These are phyloP conservation scores for Cantharis rufa DNA, from an alignment of 2,888 invertebrate species.

Conservation along the genomic window DNA sequence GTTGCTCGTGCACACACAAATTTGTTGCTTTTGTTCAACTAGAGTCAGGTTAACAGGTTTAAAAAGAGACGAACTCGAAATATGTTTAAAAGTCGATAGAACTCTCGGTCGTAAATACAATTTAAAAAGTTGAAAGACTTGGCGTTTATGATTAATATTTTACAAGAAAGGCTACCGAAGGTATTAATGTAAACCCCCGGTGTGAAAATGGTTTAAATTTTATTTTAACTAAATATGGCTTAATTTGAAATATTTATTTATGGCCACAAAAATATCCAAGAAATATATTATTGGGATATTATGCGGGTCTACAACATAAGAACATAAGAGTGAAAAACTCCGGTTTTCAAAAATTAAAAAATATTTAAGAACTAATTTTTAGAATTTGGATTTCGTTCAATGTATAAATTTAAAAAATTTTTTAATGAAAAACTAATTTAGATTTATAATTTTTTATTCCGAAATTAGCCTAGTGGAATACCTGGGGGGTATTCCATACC, in stretches of 20 bases:
- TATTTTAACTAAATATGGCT: background rate
- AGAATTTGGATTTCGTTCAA: too few relatives aligned
- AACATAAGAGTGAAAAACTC: too few relatives aligned
- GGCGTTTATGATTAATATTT: constrained; percentile 40
- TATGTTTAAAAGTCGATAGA: background rate
- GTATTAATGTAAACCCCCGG: constrained; percentile 1
- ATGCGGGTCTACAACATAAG: too few relatives aligned
- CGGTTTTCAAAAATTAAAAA: too few relatives aligned
- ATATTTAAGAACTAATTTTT: too few relatives aligned
- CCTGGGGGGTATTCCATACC: too few relatives aligned
- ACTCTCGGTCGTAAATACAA: constrained; percentile 27
- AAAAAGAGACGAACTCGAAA: background rate
- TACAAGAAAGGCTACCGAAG: constrained; percentile 33
- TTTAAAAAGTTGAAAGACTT: constrained; percentile 35
- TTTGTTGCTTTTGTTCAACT: background rate
- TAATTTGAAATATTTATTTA: background rate
- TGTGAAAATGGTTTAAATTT: background rate
- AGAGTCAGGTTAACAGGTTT: background rate
- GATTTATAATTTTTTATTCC: too few relatives aligned
- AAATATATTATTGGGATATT: too few relatives aligned
- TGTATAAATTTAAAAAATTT: too few relatives aligned
- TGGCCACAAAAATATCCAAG: too few relatives aligned
- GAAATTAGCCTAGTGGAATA: too few relatives aligned
- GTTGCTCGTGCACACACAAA: background rate
- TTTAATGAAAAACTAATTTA: too few relatives aligned